Base-by-base conservation (phyloP, 2,113 vertebrate species). In the Solenodon paradoxus region DNA sequence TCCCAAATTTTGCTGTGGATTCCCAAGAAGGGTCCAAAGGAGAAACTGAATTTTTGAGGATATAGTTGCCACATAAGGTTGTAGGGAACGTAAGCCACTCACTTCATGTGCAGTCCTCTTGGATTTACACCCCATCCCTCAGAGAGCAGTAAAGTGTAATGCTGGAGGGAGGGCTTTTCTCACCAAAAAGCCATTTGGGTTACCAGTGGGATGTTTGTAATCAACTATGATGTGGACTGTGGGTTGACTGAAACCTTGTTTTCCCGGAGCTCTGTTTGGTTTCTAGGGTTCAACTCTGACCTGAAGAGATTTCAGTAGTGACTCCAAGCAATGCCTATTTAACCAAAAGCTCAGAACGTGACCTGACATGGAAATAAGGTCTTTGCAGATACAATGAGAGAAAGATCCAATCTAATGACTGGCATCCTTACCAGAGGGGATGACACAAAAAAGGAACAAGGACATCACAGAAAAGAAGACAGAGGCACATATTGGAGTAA, bases 21-120 rank as follows among this genome's bases (percentile, higher is more conserved):
- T 84, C 35, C 57, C 28, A 75, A 22, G 15, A 42, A 8, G 7
- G 10, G 38, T 72, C 40, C 49, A n/a, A 77, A 72, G n/a, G 71
- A 42, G 38, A 19, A 51, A 66, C 7, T 32, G 32, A 57, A 69
- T 30, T 40, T 20, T 55, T 78, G 6, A 74, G 20, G 61, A 42
- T 26, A 45, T 0, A 68, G 57, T 63, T 38, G 17, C n/a, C 51
- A 3, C 9, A 2, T 38, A 4, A 19, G 9, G 15, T 32, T 87
- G 28, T 22, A 75, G 28, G 81, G 40, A 80, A 77, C 2, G 0
- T 53, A 3, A 8, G 19, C 13, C 15, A 0, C 53, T 49, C 11
- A 35, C 22, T 16, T 45, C 13, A 16, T 1, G 40, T 42, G 9
- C 22, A 49, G 55, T 42, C 63, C 4, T 20, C 35, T 26, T 79